Evolutionary conservation across 1,140 invertebrate genomes (phyloP).

Genomic region (silkworm (Bombyx mori)): ASM3026992v2 NC_085124.1:14411501-14412000

Average conservation of each 20-base stretch:
- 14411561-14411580: slow-evolving; percentile 36
- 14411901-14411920: slow-evolving; percentile 44
- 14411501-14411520: slow-evolving; percentile 22
- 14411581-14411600: slow-evolving; percentile 27
- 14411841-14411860: slow-evolving; percentile 40
- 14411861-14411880: slow-evolving; percentile 22
- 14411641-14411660: slow-evolving; percentile 58
- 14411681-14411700: slow-evolving; percentile 56
- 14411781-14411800: slow-evolving; percentile 61
- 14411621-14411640: slow-evolving; percentile 42
- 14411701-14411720: slow-evolving; percentile 58
- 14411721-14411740: slow-evolving; percentile 64
- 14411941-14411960: slow-evolving; percentile 40
- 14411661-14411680: slow-evolving; percentile 56
- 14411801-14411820: slow-evolving; percentile 52
- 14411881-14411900: slow-evolving; percentile 29
- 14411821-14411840: slow-evolving; percentile 44
- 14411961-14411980: slow-evolving; percentile 49
- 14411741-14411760: slow-evolving; percentile 62
- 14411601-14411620: slow-evolving; percentile 54
- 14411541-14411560: slow-evolving; percentile 33
- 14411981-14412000: slow-evolving; percentile 22
- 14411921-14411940: slow-evolving; percentile 38
- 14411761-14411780: slow-evolving; percentile 63
- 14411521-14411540: slow-evolving; percentile 36